phyloP scores from a whole-genome alignment of 2,113 vertebrate species.

The Melanostigma gelatinosum region DNA sequence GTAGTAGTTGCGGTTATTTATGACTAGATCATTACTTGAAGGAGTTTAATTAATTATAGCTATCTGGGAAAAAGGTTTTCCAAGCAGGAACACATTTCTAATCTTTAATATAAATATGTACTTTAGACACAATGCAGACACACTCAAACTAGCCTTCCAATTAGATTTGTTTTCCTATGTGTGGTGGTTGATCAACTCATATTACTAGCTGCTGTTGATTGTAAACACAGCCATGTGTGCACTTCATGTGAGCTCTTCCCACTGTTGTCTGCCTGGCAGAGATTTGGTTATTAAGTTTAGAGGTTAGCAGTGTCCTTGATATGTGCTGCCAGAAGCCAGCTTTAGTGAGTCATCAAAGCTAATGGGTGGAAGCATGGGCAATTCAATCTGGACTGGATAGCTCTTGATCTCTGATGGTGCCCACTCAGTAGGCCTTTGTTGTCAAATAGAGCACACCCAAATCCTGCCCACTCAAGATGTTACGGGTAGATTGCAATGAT shows the following conservation, averaged over 20 bases:
- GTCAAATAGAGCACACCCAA: conserved; percentile 76
- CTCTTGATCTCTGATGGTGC: conserved; percentile 77
- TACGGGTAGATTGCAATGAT: conserved; percentile 57
- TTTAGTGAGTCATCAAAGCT: conserved; percentile 77
- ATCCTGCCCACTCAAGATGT: conserved; percentile 65
- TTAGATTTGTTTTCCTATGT: neutral
- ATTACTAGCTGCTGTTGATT: conserved; percentile 42
- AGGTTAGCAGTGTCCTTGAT: conserved; percentile 80
- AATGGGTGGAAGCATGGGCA: conserved; percentile 76
- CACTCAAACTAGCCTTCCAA: neutral
- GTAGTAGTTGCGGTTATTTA: neutral
- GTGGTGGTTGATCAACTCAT: conserved; percentile 18
- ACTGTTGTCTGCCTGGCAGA: conserved; percentile 59
- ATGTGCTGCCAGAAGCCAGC: conserved; percentile 70
- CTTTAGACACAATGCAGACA: neutral
- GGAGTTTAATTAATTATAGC: neutral
- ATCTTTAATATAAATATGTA: neutral
- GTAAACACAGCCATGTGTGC: conserved; percentile 46
- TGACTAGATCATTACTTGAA: neutral
- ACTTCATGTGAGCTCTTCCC: conserved; percentile 31
- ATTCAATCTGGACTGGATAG: conserved; percentile 80
- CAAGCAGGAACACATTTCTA: neutral
- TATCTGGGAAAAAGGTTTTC: neutral
- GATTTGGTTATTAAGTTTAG: conserved; percentile 77
- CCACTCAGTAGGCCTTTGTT: conserved; percentile 76